phyloP scores from a whole-genome alignment of 23 tunicate genomes.

The Ascidia mentula region DNA sequence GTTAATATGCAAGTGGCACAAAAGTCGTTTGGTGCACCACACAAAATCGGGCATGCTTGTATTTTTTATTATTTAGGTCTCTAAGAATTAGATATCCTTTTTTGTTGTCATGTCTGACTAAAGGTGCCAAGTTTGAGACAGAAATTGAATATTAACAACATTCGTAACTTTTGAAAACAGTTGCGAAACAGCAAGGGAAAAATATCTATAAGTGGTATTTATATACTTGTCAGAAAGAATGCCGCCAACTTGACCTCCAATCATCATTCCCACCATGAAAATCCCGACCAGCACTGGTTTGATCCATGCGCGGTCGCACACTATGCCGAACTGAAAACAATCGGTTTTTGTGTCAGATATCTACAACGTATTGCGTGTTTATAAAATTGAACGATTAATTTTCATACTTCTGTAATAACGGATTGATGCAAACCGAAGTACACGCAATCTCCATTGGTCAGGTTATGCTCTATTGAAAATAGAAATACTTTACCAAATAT shows the following conservation, averaged over 20 bases:
- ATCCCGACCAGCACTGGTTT: neutral
- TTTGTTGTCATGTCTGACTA: too few species aligned
- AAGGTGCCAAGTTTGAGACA: too few species aligned
- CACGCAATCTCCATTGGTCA: neutral
- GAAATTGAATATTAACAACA: too few species aligned
- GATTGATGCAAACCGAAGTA: neutral
- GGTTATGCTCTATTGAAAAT: neutral
- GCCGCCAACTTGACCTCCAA: neutral
- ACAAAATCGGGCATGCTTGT: too few species aligned
- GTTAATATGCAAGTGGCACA: too few species aligned
- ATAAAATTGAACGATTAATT: neutral
- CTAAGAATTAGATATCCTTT: too few species aligned
- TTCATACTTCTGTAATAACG: neutral
- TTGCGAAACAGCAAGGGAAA: too few species aligned
- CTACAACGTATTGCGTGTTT: neutral
- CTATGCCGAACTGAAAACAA: neutral
- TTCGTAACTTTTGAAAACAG: too few species aligned
- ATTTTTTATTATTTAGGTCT: too few species aligned
- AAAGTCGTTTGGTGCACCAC: too few species aligned
- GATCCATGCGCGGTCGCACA: neutral
- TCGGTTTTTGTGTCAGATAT: neutral
- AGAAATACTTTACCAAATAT: neutral
- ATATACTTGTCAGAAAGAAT: neutral
- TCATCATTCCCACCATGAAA: conserved; percentile 12
- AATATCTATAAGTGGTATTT: too few species aligned